These are phyloP conservation scores for Himantopus leucocephalus DNA, from an alignment of 2,113 vertebrate genomes.

Conservation along the genomic window DNA sequence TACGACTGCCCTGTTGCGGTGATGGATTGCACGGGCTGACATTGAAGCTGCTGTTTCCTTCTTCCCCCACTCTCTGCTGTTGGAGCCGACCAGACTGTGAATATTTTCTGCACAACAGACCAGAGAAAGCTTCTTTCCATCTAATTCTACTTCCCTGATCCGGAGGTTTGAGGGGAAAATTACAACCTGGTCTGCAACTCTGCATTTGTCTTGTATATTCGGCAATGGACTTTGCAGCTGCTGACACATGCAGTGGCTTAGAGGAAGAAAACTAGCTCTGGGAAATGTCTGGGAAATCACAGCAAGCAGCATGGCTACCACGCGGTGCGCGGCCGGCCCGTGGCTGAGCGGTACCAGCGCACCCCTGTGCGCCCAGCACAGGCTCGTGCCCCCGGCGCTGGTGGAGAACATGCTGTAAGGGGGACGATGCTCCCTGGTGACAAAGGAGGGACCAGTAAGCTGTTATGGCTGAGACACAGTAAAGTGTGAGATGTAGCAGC, in stretches of 20 bases:
- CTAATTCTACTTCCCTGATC: neutral
- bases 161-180: neutral
- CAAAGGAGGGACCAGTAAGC: neutral
- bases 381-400: too few species aligned
- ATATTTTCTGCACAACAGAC: neutral
- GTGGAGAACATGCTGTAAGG: fast-evolving
- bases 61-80: neutral
- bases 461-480: neutral
- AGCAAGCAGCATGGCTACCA: neutral
- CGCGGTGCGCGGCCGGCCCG: fast-evolving
- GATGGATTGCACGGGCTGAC: neutral
- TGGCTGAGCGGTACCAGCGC: fast-evolving
- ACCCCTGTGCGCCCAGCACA: neutral
- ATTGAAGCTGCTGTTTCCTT: neutral
- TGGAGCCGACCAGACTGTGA: neutral
- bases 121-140: neutral
- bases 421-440: neutral
- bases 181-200: neutral
- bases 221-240: neutral
- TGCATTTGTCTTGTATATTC: neutral
- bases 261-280: neutral
- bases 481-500: neutral
- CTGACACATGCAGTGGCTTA: neutral
- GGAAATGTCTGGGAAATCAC: neutral
- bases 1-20: neutral